Evolutionary conservation across 2,888 invertebrate genomes (phyloP).

Genomic region (Chymomyza fuscimana): DNA sequence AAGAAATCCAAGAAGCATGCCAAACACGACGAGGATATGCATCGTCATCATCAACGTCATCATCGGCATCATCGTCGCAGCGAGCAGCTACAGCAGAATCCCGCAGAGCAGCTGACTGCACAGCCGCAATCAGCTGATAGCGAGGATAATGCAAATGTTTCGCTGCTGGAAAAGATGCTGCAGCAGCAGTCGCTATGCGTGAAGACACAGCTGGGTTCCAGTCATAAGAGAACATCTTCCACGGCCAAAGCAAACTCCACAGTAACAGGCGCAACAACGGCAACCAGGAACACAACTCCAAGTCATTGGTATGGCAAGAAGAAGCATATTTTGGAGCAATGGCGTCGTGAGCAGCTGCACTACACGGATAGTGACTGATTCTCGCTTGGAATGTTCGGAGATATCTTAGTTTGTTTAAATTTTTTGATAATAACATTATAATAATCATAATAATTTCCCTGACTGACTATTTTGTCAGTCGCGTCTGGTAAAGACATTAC

Average conservation of each 20-base stretch:
- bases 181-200: background rate
- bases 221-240: too few relatives aligned
- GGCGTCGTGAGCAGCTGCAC: conserved; percentile 20
- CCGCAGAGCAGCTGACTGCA: background rate
- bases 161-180: background rate
- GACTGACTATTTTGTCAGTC: too few relatives aligned
- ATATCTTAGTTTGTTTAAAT: too few relatives aligned
- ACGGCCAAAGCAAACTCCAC: too few relatives aligned
- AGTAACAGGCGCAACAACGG: too few relatives aligned
- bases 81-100: background rate
- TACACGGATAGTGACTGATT: background rate
- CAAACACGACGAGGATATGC: background rate
- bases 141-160: background rate
- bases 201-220: too few relatives aligned
- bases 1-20: conserved; percentile 25
- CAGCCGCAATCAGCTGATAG: background rate
- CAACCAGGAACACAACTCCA: background rate
- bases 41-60: conserved; percentile 1
- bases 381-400: too few relatives aligned
- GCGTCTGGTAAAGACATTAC: too few relatives aligned
- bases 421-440: too few relatives aligned
- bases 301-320: conserved; percentile 28
- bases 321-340: conserved; percentile 40
- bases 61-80: conserved; percentile 4
- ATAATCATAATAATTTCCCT: too few relatives aligned